Evolutionary conservation across 1,140 invertebrate species (phyloP).

Genomic region (Panagrolaimus sp.): DNA sequence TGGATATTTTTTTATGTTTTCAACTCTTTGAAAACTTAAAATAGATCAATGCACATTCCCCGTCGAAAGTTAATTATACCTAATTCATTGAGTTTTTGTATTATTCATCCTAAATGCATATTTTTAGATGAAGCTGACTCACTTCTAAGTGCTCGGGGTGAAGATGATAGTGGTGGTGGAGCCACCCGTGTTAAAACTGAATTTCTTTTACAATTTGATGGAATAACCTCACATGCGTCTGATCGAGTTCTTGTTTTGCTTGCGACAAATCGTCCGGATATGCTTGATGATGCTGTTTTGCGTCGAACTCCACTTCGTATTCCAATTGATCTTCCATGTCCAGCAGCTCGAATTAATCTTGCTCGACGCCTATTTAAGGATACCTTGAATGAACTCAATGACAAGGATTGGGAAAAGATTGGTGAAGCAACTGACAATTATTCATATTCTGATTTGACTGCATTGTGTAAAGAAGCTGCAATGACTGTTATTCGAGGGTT

Average conservation of each 20-base stretch:
- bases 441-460: conserved; percentile 37
- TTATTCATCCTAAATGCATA: too few relatives aligned
- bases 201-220: conserved; percentile 78
- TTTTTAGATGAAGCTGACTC: conserved; percentile 78
- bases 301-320: conserved; percentile 78
- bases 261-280: conserved; percentile 89
- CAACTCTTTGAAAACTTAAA: too few relatives aligned
- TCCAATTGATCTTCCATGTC: conserved; percentile 78
- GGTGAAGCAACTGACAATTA: conserved; percentile 34
- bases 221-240: conserved; percentile 73
- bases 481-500: conserved; percentile 36
- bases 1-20: too few relatives aligned
- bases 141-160: conserved; percentile 75
- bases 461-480: conserved; percentile 39
- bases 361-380: conserved; percentile 64
- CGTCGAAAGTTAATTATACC: too few relatives aligned
- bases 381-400: conserved; percentile 65
- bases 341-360: conserved; percentile 72
- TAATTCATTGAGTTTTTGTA: too few relatives aligned
- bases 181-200: conserved; percentile 85
- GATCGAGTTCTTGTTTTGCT: conserved; percentile 89
- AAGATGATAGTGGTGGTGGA: conserved; percentile 79
- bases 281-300: conserved; percentile 80
- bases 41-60: too few relatives aligned
- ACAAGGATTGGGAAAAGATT: conserved; percentile 20